phyloP scores from a whole-genome alignment of 2,888 invertebrate genomes.

The Mactromeris polynyma region DNA sequence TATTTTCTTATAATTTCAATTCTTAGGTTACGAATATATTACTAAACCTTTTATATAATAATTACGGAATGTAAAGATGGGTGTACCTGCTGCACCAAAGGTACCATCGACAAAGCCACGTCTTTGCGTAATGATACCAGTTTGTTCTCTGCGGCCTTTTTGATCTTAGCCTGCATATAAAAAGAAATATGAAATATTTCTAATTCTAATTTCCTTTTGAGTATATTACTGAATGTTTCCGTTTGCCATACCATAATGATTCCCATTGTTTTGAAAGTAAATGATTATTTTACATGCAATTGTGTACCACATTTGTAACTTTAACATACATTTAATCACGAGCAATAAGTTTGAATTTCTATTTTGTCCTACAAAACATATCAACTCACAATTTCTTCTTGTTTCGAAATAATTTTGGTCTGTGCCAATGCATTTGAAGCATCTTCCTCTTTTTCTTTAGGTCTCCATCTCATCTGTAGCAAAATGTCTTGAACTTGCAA shows the following conservation, averaged over 20 bases:
- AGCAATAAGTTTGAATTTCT: no score
- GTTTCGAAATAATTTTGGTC: background rate
- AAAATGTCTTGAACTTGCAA: background rate
- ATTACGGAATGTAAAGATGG: no score
- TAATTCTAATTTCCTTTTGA: background rate
- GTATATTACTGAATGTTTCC: background rate
- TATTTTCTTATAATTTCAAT: no score
- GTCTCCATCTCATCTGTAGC: background rate
- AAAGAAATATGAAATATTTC: background rate
- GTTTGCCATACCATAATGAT: background rate
- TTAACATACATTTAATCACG: no score
- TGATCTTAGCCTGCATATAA: background rate
- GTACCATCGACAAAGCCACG: constrained; percentile 30
- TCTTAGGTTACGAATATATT: no score
- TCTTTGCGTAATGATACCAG: constrained; percentile 23
- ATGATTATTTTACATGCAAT: background rate
- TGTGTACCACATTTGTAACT: no score
- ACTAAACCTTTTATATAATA: no score
- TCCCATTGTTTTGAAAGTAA: background rate
- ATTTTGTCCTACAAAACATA: no score
- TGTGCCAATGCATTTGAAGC: background rate
- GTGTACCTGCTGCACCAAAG: constrained; percentile 29
- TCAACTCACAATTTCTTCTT: background rate
- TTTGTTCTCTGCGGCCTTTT: background rate
- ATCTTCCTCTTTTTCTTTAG: background rate